Evolutionary conservation across 2,797 vertebrate genomes (phyloP), one percentile per base, ranked within the genome.

Genomic region (Poliocrania exsul): DNA sequence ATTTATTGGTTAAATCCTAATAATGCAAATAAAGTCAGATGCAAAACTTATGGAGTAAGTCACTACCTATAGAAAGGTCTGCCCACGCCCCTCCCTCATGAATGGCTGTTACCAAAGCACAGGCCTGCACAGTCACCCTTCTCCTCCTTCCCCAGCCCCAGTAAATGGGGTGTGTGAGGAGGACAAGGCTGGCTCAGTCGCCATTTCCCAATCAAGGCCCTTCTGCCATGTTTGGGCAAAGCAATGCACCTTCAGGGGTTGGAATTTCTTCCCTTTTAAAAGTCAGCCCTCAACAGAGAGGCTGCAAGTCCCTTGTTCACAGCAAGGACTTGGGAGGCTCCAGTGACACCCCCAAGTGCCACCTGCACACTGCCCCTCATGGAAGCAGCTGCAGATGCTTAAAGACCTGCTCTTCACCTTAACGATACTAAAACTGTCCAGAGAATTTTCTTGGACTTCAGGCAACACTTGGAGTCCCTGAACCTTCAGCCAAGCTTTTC

Each of bases 1-100:
- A 89, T 66, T 61, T 69, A 77, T 87, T 56, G 35, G 38, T 61
- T 93, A 53, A 66, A 92, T 87, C 85, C 75, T 77, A 87, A 91
- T 82, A 51, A 77, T 11, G 69, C 81, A 57, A 92, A 93, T 69
- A 38, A 86, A 91, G 26, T 33, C 80, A 94, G 53, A 88, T 4
- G 20, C 40, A 90, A 20, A 81, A 77, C 37, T 31, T 17, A 8
- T 17, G 31, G 26, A 54, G 1, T 19, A 19, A 79, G 35, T 42
- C 0, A 0, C 33, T 49, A 24, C 73, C 17, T 3, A 21, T 6
- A 19, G 40, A 31, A 47, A 86, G 47, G 18, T 10, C 28, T 64
- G 29, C 33, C 37, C 16, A 7, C 0, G 0, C 1, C 13, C 3
- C 17, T 12, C 18, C 42, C 64, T 10, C 24, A 3, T 3, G 10